Evolutionary conservation across 2,888 invertebrate species (phyloP), one percentile per base, ranked within the genome.

Genomic region (Tryphoninae sp.): DNA sequence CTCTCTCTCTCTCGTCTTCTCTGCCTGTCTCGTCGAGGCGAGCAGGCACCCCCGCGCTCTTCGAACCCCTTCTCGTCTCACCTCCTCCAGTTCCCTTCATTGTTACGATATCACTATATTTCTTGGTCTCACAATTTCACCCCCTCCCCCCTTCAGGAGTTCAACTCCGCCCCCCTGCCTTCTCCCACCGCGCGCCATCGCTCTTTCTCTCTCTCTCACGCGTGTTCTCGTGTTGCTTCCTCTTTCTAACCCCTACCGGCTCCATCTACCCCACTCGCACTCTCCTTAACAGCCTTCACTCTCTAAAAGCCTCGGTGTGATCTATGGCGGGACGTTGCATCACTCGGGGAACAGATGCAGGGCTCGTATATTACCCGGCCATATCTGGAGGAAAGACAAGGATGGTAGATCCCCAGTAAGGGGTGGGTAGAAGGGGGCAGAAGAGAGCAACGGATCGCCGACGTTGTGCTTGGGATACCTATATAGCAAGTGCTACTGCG

Each of bases 261-360:
- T 69, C 58, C 69, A 64, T 71, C 26, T 55, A 79, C 82, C 80
- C 78, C 88, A 84, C 87, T 90, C 91, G 91, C 91, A 88, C 89
- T 90, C 91, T 90, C 91, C 90, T 90, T 92, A 92, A 92, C 93
- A 93, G 93, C 93, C 93, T 93, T 93, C 93, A 93, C 93, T 93
- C 93, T 91, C 91, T 93, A 93, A 94, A 93, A 94, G 94, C 94
- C 93, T 93, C 93, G 91, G 90, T 90, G 92, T 93, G 94, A 94
- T 94, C 94, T 94, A 94, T 94, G 93, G 93, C 93, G 93, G 93
- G 93, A 94, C 94, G 94, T 94, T 94, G 94, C 94, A 94, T 94
- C 94, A 94, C 93, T 93, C 90, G 89, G 88, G 89, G 91, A 92
- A 91, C 91, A 92, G 91, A 92, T 91, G 92, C 91, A 91, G 90